Percentiles rank a stretch among this genome's conserved stretches.
phyloP scores from a whole-genome alignment of 2,113 vertebrate species.

The Isichthys henryi region DNA sequence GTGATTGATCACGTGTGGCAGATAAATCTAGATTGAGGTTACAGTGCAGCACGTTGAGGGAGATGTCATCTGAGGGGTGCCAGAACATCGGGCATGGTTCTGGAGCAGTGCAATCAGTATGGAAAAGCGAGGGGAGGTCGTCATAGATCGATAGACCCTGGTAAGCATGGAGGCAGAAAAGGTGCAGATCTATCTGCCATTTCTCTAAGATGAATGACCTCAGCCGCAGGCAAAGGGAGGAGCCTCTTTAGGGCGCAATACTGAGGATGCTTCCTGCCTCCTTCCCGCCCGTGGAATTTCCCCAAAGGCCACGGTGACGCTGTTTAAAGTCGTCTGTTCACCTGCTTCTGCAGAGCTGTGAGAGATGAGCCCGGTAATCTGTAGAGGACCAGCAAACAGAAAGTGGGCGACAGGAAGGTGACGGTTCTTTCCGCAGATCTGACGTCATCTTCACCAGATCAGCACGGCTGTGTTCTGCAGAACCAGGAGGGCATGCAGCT shows the following conservation, averaged over 20 bases:
- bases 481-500: neutral
- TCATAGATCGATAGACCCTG: neutral
- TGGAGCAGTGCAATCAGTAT: neutral
- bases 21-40: neutral
- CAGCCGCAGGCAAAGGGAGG: neutral
- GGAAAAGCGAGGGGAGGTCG: neutral
- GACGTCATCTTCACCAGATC: neutral
- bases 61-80: neutral
- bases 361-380: neutral
- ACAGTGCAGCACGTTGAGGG: neutral
- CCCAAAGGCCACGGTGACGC: neutral
- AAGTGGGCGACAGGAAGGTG: neutral
- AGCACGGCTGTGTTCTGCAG: neutral
- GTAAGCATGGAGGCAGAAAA: neutral
- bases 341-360: neutral
- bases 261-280: neutral
- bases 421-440: neutral
- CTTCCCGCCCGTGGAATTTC: neutral
- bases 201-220: neutral
- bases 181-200: neutral
- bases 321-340: neutral
- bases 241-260: neutral
- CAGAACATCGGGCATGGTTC: neutral
- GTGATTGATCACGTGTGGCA: neutral
- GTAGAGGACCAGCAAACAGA: neutral